Conservation (phyloP, 1,140 invertebrate species). For the Drosophila pallidifrons region DNA sequence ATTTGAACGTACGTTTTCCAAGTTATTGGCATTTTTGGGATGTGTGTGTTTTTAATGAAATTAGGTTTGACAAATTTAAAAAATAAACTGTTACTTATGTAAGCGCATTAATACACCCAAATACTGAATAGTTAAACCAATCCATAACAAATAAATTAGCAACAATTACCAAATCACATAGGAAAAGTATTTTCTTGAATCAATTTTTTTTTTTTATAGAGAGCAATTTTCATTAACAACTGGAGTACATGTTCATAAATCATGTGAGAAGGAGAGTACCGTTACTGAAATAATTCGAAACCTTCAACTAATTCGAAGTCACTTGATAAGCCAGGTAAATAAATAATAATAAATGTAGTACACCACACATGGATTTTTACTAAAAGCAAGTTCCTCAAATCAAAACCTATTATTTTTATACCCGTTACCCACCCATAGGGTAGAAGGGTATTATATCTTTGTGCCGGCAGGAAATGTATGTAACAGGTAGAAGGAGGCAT, state of each 20-base stretch:
- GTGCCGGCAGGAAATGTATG: too few species aligned
- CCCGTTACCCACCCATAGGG: too few species aligned
- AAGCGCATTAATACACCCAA: background rate
- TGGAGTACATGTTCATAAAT: conserved; percentile 9
- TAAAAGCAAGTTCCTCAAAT: background rate
- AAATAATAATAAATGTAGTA: conserved; percentile 7
- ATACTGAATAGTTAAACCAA: background rate
- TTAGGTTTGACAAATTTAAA: conserved; percentile 8
- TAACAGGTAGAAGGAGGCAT: too few species aligned
- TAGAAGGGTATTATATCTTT: too few species aligned
- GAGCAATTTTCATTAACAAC: conserved; percentile 27
- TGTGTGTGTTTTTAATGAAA: conserved; percentile 5
- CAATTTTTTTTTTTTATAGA: conserved; percentile 33
- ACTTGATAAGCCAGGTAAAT: conserved; percentile 60
- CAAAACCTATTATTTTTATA: too few species aligned
- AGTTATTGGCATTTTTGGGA: conserved; percentile 6
- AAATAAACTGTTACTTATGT: background rate
- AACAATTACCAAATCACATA: too few species aligned
- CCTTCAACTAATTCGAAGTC: conserved; percentile 58
- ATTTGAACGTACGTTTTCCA: background rate
- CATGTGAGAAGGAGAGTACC: conserved; percentile 45
- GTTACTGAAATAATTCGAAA: conserved; percentile 67
- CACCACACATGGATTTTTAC: background rate
- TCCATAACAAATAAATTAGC: background rate
- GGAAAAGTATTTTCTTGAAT: too few species aligned